Evolutionary conservation across 2,113 vertebrate genomes (phyloP), one percentile per base, ranked within the genome.

Genomic region (Harpagus bidentatus): DNA sequence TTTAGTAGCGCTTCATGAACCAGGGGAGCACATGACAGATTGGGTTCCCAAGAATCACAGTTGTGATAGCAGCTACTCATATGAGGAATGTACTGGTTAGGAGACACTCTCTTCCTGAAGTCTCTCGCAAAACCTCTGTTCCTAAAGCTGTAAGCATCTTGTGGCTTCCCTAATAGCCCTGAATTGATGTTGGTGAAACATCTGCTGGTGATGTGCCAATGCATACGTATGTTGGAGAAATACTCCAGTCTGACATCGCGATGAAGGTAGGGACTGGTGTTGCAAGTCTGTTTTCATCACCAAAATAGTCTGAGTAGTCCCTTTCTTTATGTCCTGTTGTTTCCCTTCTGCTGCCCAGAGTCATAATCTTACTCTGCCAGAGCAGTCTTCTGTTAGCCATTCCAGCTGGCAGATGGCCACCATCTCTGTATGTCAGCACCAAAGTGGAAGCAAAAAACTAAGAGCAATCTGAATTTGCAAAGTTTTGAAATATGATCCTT

Each of bases 381-480:
- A 48, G 32, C 8, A 47, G 40, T 42, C 38, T 48, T 82, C 63
- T 94, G 47, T 43, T 47, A 74, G 61, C 47, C 29, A 3, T 83
- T 78, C 34, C 43, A 50, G 53, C 18, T 89, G 67, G 40, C 36
- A 85, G 21, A 7, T 26, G 20, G 85, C 58, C 69, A 38, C n/a
- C 43, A 0, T 48, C 52, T 52, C 65, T 67, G 7, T 63, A 8
- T 42, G 20, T 32, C 7, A 14, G 38, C 55, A 87, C 28, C 25
- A 10, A 67, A 43, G 10, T 11, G 9, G 42, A 87, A 90, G 16
- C 16, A 38, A 66, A 90, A 66, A n/a, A 23, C 1, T 13, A 86
- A 47, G 16, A 58, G 20, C 32, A 55, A 19, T 67, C 6, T 0
- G 2, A 74, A 14, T 78, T 81, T 32, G 26, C 1, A 0, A 56